Evolutionary conservation across 2,113 vertebrate genomes (phyloP).

Genomic region (Oreotragus oreotragus): DNA sequence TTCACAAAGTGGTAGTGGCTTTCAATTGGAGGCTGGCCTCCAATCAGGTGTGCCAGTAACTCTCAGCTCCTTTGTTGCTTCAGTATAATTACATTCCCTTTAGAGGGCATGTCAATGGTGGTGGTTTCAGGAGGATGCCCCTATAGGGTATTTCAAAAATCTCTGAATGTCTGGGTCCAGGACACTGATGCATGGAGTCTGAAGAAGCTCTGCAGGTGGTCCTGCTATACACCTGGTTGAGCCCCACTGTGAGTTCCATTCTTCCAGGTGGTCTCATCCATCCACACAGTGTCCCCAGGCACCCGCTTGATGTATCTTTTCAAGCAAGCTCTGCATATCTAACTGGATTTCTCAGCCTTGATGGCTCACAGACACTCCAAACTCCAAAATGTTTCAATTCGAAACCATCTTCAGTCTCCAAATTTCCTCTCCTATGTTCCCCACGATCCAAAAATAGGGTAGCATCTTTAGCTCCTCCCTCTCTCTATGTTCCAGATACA

Average conservation of each 20-base stretch:
- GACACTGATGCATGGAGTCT: neutral
- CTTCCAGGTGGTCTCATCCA: neutral
- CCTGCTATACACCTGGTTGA: neutral
- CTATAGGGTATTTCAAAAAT: neutral
- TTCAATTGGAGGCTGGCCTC: neutral
- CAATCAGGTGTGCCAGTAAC: neutral
- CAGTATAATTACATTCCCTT: neutral
- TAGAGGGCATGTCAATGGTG: neutral
- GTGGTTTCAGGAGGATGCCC: neutral
- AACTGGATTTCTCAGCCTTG: neutral
- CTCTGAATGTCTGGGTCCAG: neutral
- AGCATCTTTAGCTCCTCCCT: neutral
- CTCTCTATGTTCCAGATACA: neutral
- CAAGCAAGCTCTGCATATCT: neutral
- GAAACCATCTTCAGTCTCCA: neutral
- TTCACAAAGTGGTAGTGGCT: neutral
- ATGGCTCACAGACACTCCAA: neutral
- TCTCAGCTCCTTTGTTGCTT: neutral
- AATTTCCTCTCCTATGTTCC: neutral
- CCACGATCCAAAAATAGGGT: neutral
- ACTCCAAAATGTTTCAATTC: neutral
- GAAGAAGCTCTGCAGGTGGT: neutral
- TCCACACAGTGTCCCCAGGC: neutral
- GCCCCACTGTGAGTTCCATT: neutral
- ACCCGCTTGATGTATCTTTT: neutral